A percentile compares a stretch with the other conserved stretches of the same genome.
Conservation (phyloP, 2,888 invertebrate genomes). For the Pachliopta kotzebuea region DNA sequence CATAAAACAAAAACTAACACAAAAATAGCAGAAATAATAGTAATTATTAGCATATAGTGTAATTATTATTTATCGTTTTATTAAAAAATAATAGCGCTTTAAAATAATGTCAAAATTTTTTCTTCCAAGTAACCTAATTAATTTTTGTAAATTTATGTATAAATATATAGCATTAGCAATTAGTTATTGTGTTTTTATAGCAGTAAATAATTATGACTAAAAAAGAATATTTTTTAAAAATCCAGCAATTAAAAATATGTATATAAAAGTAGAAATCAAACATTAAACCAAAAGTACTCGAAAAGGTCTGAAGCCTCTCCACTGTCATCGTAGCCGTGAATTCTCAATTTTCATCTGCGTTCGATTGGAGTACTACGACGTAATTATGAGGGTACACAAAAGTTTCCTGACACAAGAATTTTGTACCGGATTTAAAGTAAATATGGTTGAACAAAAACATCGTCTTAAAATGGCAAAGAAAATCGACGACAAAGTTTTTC, state of each 20-base stretch:
- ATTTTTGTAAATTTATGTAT: background rate
- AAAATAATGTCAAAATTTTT: too few species aligned
- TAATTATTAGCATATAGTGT: too few species aligned
- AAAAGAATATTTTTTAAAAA: background rate
- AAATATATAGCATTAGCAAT: too few species aligned
- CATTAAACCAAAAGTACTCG: conserved; percentile 29
- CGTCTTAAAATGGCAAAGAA: background rate
- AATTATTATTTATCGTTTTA: too few species aligned
- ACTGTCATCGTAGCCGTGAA: conserved; percentile 33
- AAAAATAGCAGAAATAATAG: background rate
- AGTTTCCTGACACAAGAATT: conserved; percentile 11
- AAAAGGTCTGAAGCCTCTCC: conserved; percentile 35
- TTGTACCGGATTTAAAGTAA: conserved; percentile 13
- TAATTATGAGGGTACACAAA: conserved; percentile 18
- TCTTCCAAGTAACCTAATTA: background rate
- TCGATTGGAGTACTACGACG: conserved; percentile 19
- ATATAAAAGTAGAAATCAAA: conserved; percentile 19
- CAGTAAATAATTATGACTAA: too few species aligned
- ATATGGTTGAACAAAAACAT: background rate
- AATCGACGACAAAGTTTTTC: too few species aligned
- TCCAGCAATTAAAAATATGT: conserved; percentile 5
- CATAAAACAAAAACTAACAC: background rate
- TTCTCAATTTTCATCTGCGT: conserved; percentile 32
- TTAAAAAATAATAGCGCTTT: too few species aligned
- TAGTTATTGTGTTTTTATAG: too few species aligned